A percentile compares a stretch with the other conserved stretches of the same genome.
phyloP scores from a whole-genome alignment of 23 tunicate genomes.

The Phallusia fumigata region DNA sequence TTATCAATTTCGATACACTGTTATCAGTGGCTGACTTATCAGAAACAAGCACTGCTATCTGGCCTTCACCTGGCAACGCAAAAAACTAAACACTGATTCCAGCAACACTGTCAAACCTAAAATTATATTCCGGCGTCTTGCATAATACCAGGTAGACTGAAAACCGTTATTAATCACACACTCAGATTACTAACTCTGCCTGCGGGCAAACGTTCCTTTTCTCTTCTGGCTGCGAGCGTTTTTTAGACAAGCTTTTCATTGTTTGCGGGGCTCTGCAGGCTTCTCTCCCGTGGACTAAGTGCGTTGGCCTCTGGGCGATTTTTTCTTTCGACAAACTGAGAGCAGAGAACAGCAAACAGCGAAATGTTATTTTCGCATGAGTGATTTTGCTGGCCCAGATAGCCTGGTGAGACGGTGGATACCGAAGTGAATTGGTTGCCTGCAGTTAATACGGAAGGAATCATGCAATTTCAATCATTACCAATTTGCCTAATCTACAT shows the following conservation, averaged over 20 bases:
- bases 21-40: not conserved
- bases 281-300: not conserved
- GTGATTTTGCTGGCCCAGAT: not conserved
- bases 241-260: not conserved
- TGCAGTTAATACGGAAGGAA: too few relatives aligned
- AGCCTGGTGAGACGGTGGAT: not conserved
- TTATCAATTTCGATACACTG: not conserved
- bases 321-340: not conserved
- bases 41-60: conserved; percentile 7
- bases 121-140: not conserved
- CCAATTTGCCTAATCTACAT: too few relatives aligned
- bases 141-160: not conserved
- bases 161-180: not conserved
- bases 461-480: too few relatives aligned
- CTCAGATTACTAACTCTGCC: not conserved
- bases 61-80: not conserved
- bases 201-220: not conserved
- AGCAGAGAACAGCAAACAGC: not conserved
- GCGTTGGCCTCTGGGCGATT: not conserved
- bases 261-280: not conserved
- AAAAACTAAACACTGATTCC: not conserved
- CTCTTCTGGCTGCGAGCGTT: not conserved
- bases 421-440: too few relatives aligned
- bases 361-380: not conserved
- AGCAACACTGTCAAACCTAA: not conserved